These are phyloP conservation scores for Cricetomys ansorgei DNA, from an alignment of 2,113 vertebrate species.

Conservation along the genomic window DNA sequence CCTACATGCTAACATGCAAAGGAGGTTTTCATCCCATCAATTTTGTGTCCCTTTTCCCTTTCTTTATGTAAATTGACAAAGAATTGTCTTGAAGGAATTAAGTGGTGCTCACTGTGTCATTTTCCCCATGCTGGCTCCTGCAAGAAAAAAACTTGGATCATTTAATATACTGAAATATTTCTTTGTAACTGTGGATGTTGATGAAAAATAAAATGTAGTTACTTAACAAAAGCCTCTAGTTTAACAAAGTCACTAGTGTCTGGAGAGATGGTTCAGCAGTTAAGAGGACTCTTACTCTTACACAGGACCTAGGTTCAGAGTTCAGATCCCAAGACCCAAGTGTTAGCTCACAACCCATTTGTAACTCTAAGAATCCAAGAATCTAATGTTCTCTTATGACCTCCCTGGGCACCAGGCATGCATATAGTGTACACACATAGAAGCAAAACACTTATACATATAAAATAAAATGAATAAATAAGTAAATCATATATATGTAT, in stretches of 20 bases:
- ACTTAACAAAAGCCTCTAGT: not conserved
- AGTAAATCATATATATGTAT: no score
- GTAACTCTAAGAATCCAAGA: not conserved
- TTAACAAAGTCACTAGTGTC: no score
- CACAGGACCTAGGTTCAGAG: not conserved
- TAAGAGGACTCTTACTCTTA: not conserved
- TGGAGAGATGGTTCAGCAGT: not conserved
- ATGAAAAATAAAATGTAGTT: not conserved
- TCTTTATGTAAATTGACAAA: not conserved
- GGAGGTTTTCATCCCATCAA: rapidly evolving
- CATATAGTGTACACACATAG: not conserved
- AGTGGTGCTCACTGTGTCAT: not conserved
- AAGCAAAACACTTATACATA: not conserved
- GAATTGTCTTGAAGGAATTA: not conserved
- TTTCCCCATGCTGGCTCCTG: not conserved
- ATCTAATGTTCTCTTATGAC: not conserved
- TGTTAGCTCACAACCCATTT: not conserved
- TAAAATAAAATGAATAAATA: not conserved
- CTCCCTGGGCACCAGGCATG: not conserved
- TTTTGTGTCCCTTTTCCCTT: not conserved
- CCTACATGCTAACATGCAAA: not conserved
- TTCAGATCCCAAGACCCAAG: not conserved
- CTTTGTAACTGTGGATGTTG: not conserved
- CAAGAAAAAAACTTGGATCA: not conserved
- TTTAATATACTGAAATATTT: not conserved